Conservation (phyloP, 2,888 invertebrate species). For the Tipula helvola region DNA sequence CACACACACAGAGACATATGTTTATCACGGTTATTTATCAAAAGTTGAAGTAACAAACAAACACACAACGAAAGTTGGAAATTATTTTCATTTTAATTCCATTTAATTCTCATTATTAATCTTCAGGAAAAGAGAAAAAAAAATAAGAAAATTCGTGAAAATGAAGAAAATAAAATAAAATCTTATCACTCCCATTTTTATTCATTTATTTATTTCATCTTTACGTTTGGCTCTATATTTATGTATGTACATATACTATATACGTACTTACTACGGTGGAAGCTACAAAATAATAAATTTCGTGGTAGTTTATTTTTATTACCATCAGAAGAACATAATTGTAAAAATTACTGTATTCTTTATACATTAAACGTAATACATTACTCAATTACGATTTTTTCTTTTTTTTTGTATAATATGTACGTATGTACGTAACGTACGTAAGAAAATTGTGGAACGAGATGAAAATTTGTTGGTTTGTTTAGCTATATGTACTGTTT, state of each 20-base stretch:
- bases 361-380: constrained; percentile 4
- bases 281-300: neutral
- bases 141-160: neutral
- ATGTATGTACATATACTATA: neutral
- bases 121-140: neutral
- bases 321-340: neutral
- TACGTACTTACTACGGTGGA: neutral
- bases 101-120: neutral
- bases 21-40: neutral
- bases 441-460: neutral
- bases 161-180: neutral
- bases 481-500: neutral
- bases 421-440: neutral
- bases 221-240: neutral
- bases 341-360: neutral
- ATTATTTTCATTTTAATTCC: constrained; percentile 4
- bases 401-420: neutral
- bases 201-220: neutral
- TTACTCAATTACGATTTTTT: neutral
- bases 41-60: neutral
- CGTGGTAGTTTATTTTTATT: constrained; percentile 4
- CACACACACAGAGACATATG: neutral
- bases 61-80: neutral
- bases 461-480: neutral
- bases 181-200: constrained; percentile 4